Base-by-base conservation (phyloP, 2,888 invertebrate species). In the Azorinus chamasolen region DNA sequence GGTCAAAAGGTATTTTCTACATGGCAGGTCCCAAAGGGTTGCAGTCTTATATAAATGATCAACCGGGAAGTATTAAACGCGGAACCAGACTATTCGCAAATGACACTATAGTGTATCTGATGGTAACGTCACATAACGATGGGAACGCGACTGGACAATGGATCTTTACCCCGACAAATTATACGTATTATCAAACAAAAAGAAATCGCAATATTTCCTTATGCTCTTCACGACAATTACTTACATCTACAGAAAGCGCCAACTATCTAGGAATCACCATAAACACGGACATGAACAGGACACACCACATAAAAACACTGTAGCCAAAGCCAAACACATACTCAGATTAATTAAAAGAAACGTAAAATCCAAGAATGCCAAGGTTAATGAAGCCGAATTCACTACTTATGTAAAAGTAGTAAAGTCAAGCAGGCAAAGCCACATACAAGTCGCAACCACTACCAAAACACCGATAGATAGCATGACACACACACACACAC, bases 11-110 rank as follows among this genome's bases (percentile, higher is more conserved):
- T 62, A 62, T 22, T 69, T 69, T 22, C 46, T 62, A 16, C n/a
- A n/a, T n/a, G n/a, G n/a, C n/a, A 43, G 70, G 18, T 18, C 37
- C 18, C 70, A 55, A 46, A 50, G 25, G 51, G 64, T 57, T 16
- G 63, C 46, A 6, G 41, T 64, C 45, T n/a, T 53, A 64, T 27
- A 59, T 59, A 18, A 68, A 68, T 45, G 53, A 68, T 32, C 24
- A 59, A 8, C 68, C 59, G 14, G 59, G 59, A 27, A 39, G 37
- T 8, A 18, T 66, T n/a, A n/a, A 43, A 24, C 41, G 58, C 45
- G 22, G 43, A 14, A 43, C 43, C 25, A 45, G 58, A 43, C 43
- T 58, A 41, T 58, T 58, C 45, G 58, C 58, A 2, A 45, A 58
- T 37, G 58, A 58, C 45, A 58, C 24, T 14, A 58, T 58, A 10